Conservation (phyloP, 2,888 invertebrate species). For the Mythimna pallens region DNA sequence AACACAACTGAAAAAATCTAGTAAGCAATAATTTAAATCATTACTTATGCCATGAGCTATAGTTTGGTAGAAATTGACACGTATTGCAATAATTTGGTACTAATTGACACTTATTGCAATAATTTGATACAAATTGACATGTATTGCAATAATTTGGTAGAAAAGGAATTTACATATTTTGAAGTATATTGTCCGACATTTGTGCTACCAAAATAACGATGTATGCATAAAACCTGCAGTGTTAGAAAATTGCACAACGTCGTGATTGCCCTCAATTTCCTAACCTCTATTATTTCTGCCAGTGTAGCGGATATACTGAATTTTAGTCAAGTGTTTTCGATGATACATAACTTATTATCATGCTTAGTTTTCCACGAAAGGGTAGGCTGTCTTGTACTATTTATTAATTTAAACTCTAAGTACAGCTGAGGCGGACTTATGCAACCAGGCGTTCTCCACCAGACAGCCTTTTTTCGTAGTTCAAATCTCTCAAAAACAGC, state of each 20-base stretch:
- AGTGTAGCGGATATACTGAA: conserved; percentile 22
- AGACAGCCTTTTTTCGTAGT: too few species aligned
- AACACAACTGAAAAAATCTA: too few species aligned
- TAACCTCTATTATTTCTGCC: conserved; percentile 29
- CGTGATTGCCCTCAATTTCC: conserved; percentile 51
- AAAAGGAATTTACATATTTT: conserved; percentile 53
- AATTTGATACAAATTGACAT: too few species aligned
- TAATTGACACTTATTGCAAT: too few species aligned
- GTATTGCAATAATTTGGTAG: conserved; percentile 31
- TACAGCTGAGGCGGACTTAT: too few species aligned
- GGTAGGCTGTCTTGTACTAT: too few species aligned
- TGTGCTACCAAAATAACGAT: conserved; percentile 35
- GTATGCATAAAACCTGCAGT: conserved; percentile 35
- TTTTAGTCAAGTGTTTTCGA: conserved; percentile 34
- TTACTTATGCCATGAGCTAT: too few species aligned
- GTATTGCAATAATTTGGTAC: conserved; percentile 33
- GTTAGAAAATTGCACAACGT: conserved; percentile 55
- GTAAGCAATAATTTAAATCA: too few species aligned
- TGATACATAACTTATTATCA: neutral
- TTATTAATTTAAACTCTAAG: too few species aligned
- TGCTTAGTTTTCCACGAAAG: neutral
- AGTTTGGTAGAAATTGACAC: too few species aligned
- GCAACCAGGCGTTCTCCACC: too few species aligned
- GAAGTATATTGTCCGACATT: conserved; percentile 23
- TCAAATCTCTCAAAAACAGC: too few species aligned